These are phyloP conservation scores for Dermatophagoides farinae DNA, from an alignment of 1,140 invertebrate species.

Conservation along the genomic window DNA sequence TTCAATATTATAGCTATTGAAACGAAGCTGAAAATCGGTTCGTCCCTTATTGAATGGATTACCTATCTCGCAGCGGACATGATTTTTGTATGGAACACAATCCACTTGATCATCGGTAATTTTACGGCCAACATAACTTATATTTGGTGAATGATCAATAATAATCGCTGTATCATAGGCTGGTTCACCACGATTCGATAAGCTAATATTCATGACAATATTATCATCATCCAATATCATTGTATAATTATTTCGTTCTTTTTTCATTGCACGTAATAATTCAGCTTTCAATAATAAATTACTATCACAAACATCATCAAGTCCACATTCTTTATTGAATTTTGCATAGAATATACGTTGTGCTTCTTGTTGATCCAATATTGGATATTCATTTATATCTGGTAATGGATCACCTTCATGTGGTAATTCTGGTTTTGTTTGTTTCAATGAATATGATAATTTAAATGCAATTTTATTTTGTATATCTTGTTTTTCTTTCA, in stretches of 20 bases:
- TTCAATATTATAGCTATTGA: constrained; percentile 49
- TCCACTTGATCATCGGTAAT: constrained; percentile 19
- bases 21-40: constrained; percentile 34
- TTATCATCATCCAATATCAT: constrained; percentile 44
- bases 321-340: constrained; percentile 79
- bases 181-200: constrained; percentile 58
- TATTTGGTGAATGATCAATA: constrained; percentile 47
- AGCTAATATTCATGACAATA: constrained; percentile 47
- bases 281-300: constrained; percentile 47
- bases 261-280: constrained; percentile 23
- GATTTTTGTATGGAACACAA: constrained; percentile 35
- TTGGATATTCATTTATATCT: constrained; percentile 55
- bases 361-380: constrained; percentile 66
- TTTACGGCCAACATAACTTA: constrained; percentile 49
- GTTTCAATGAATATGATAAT: constrained; percentile 56
- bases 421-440: constrained; percentile 34
- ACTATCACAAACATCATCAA: constrained; percentile 67
- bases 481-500: constrained; percentile 33
- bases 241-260: constrained; percentile 8
- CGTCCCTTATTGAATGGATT: constrained; percentile 51
- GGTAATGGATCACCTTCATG: constrained; percentile 35
- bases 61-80: constrained; percentile 57
- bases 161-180: constrained; percentile 73
- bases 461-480: constrained; percentile 35
- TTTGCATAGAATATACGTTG: constrained; percentile 55